A percentile compares a stretch with the other conserved stretches of the same genome.
Conservation (phyloP, 2,797 vertebrate species). For the Paratrypauchen microcephalus region DNA sequence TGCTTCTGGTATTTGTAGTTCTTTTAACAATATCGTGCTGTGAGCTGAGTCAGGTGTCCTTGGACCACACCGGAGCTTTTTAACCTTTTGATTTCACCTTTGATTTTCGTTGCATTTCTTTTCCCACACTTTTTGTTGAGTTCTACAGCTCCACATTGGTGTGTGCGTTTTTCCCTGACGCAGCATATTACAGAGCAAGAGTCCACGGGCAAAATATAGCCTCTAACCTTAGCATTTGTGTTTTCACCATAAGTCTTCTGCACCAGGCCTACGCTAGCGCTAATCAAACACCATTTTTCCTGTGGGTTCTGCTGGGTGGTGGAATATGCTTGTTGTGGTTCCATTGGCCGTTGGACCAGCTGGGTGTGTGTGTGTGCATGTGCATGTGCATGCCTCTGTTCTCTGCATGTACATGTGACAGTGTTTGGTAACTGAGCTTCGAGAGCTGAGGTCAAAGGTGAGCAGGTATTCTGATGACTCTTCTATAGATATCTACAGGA, state of each 20-base stretch:
- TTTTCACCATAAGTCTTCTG: conserved; percentile 6
- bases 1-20: conserved; percentile 74
- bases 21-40: conserved; percentile 77
- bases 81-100: conserved; percentile 45
- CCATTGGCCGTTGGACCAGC: conserved; percentile 49
- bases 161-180: conserved; percentile 56
- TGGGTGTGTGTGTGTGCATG: conserved; percentile 36
- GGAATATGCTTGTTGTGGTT: conserved; percentile 72
- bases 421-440: neutral
- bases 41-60: conserved; percentile 74
- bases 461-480: neutral
- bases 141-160: conserved; percentile 55
- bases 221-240: conserved; percentile 23
- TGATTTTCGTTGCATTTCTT: conserved; percentile 41
- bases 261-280: conserved; percentile 43
- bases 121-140: conserved; percentile 51
- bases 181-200: conserved; percentile 76
- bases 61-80: conserved; percentile 72
- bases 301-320: conserved; percentile 77
- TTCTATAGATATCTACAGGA: neutral
- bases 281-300: conserved; percentile 70
- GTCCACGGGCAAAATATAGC: conserved; percentile 79
- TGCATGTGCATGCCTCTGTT: too few species aligned
- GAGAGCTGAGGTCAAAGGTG: neutral
- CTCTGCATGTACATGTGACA: conserved; percentile 3